phyloP scores from a whole-genome alignment of 2,888 invertebrate genomes.

The Sphinx pinastri region DNA sequence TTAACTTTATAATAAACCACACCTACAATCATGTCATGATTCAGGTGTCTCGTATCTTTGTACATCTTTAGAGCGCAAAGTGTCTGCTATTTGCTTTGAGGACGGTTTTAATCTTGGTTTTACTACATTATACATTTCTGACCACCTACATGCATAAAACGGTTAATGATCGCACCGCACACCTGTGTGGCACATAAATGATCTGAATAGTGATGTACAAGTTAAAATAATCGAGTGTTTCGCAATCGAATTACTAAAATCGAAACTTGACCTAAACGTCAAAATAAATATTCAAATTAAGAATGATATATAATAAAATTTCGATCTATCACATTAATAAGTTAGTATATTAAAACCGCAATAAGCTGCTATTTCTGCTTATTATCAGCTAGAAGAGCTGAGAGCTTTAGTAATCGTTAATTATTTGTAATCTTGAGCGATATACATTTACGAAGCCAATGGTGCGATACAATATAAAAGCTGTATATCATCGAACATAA shows the following conservation, averaged over 20 bases:
- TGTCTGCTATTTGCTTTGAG: conserved; percentile 13
- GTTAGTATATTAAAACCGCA: background rate
- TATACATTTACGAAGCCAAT: background rate
- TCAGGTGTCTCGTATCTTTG: background rate
- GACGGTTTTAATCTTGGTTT: conserved; percentile 18
- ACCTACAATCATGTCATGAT: background rate
- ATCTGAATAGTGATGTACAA: background rate
- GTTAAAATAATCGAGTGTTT: background rate
- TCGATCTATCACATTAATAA: background rate
- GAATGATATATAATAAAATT: no score
- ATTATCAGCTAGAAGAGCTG: background rate
- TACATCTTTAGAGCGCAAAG: background rate
- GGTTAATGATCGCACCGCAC: conserved; percentile 7
- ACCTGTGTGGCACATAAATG: background rate
- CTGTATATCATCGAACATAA: background rate
- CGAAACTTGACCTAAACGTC: background rate
- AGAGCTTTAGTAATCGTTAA: background rate
- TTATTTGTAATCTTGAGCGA: background rate
- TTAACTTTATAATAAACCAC: conserved; percentile 13
- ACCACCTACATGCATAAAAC: conserved; percentile 13
- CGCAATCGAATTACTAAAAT: no score
- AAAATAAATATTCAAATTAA: background rate
- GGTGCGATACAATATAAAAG: background rate
- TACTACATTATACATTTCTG: conserved; percentile 1
- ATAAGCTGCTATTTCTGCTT: background rate